These are phyloP conservation scores for Gisinianus flammeolus DNA, from an alignment of 2,888 invertebrate genomes.

Conservation along the genomic window DNA sequence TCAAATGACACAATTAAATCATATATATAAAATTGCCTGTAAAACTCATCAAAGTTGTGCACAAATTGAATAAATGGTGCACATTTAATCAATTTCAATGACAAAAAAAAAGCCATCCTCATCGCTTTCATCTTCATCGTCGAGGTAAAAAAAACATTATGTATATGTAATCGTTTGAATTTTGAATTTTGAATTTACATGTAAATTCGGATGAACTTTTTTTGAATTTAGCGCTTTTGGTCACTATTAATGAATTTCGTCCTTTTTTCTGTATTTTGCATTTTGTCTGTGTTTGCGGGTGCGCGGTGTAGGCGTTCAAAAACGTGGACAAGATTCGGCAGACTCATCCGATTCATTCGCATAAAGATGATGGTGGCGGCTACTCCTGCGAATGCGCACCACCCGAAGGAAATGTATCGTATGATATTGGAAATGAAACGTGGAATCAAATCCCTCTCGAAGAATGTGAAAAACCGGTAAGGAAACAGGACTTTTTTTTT, in stretches of 20 bases:
- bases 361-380: neutral
- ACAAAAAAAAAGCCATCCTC: too few species aligned
- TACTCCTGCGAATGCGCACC: neutral
- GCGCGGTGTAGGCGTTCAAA: constrained; percentile 19
- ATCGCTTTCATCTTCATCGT: constrained; percentile 60
- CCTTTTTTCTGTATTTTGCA: neutral
- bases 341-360: neutral
- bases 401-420: constrained; percentile 30
- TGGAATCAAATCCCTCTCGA: constrained; percentile 46
- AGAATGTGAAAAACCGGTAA: constrained; percentile 56
- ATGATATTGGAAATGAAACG: neutral
- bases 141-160: constrained; percentile 55
- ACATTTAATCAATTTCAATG: too few species aligned
- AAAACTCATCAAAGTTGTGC: too few species aligned
- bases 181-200: neutral
- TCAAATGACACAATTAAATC: too few species aligned
- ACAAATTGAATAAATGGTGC: too few species aligned
- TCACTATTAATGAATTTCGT: too few species aligned
- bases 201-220: neutral
- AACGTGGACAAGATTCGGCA: constrained; percentile 19
- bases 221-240: neutral
- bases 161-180: too few species aligned
- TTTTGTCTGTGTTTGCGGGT: neutral
- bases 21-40: too few species aligned
- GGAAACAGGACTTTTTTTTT: too few species aligned